These are phyloP conservation scores for Camponotus fellah DNA, from an alignment of 2,888 invertebrate species.

Conservation along the genomic window DNA sequence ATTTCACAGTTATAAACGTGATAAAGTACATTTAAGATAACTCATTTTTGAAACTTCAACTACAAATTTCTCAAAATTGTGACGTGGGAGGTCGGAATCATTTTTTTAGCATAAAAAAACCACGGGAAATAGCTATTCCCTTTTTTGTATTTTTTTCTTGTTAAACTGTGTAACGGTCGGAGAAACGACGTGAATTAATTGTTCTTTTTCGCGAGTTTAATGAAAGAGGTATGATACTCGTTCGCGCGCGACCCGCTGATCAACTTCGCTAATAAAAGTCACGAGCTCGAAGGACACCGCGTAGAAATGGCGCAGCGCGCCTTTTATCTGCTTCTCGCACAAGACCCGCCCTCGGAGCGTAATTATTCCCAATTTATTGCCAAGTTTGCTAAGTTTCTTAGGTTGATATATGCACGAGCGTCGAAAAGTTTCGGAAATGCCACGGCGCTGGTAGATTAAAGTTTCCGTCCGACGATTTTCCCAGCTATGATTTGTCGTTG, in stretches of 20 bases:
- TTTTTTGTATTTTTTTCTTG: not conserved
- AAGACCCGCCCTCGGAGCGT: conserved; percentile 64
- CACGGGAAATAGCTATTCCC: not conserved
- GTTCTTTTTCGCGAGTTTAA: not conserved
- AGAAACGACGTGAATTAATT: conserved; percentile 22
- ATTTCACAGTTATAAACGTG: not conserved
- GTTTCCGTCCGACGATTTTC: conserved; percentile 34
- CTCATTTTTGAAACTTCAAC: not conserved
- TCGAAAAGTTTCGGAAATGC: conserved; percentile 62
- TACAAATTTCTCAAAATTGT: not conserved
- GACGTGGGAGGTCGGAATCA: not conserved
- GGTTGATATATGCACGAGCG: conserved; percentile 64
- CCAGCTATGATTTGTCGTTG: conserved; percentile 19
- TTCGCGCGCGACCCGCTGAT: not conserved
- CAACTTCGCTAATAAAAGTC: conserved; percentile 68
- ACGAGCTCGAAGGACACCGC: conserved; percentile 19
- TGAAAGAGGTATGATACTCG: not conserved
- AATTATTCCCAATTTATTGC: conserved; percentile 67
- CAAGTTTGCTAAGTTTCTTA: conserved; percentile 50
- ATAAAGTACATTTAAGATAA: not conserved
- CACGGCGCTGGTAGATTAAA: conserved; percentile 32
- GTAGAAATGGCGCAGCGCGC: conserved; percentile 17
- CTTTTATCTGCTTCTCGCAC: conserved; percentile 70
- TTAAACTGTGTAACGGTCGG: not conserved
- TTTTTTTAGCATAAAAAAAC: not conserved